Conservation (phyloP, 2,888 invertebrate species). For the Onchidella celtica region DNA sequence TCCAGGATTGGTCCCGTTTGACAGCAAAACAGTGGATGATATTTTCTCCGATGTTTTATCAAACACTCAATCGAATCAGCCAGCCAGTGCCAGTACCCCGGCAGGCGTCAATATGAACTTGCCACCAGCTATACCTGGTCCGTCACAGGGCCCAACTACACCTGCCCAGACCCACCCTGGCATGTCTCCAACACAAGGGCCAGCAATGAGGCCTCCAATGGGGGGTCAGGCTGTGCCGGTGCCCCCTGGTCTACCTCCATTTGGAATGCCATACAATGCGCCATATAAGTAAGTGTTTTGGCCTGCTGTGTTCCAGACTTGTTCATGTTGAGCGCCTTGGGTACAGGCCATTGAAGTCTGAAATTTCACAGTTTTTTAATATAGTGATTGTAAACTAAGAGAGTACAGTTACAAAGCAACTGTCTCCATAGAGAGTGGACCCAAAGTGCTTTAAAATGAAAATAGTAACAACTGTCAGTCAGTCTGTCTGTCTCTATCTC, state of each 20-base stretch:
- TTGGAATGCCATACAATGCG: slow-evolving; percentile 40
- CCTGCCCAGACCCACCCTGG: slow-evolving; percentile 37
- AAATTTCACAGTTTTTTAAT: too few species aligned
- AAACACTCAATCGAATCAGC: slow-evolving; percentile 44
- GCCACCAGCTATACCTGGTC: slow-evolving; percentile 29
- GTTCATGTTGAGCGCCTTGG: too few species aligned
- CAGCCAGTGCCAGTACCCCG: slow-evolving; percentile 17
- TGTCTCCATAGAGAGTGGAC: too few species aligned
- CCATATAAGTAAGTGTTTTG: slow-evolving; percentile 13
- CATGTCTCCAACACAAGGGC: slow-evolving; percentile 14
- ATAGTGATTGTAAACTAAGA: too few species aligned
- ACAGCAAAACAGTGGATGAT: slow-evolving; percentile 94
- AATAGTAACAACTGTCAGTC: too few species aligned
- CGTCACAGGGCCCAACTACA: slow-evolving; percentile 29
- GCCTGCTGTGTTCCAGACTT: too few species aligned
- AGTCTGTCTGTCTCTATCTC: too few species aligned
- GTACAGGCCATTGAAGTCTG: too few species aligned
- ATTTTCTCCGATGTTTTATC: slow-evolving; percentile 91
- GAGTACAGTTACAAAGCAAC: too few species aligned
- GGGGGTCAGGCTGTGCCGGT: slow-evolving; percentile 32
- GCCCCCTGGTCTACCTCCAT: slow-evolving; percentile 44
- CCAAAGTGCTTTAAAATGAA: too few species aligned
- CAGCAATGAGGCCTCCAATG: slow-evolving; percentile 21
- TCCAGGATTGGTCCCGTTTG: slow-evolving; percentile 88
- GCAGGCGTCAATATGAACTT: slow-evolving; percentile 41